Conservation (phyloP, 2,113 vertebrate species). For the Phycodurus eques region DNA sequence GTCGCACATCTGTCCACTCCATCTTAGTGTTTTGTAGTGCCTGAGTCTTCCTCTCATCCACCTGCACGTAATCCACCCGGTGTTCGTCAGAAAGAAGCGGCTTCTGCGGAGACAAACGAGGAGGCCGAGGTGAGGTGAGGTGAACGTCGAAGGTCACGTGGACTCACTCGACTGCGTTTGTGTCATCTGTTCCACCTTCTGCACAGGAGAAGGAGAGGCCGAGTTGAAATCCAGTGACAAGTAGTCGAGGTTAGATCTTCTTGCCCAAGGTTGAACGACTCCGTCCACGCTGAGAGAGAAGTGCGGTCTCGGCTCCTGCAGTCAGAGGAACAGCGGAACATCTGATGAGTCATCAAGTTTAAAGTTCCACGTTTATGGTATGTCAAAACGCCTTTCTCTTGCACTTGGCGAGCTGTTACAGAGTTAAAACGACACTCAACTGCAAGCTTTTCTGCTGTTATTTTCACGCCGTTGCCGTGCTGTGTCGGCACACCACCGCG, state of each 20-base stretch:
- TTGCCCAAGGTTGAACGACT: conserved; percentile 67
- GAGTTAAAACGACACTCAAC: not conserved
- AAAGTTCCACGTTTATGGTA: not conserved
- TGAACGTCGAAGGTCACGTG: not conserved
- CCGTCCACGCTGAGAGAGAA: conserved; percentile 69
- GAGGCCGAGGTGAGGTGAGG: not conserved
- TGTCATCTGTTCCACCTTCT: conserved; percentile 76
- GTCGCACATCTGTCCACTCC: conserved; percentile 92
- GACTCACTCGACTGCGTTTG: not conserved
- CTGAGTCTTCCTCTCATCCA: conserved; percentile 97
- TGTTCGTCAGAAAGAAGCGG: conserved; percentile 85
- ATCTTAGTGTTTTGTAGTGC: conserved; percentile 93
- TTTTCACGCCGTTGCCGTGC: too few species aligned
- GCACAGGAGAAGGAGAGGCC: conserved; percentile 85
- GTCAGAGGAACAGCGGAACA: conserved; percentile 11
- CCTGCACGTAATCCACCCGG: conserved; percentile 92
- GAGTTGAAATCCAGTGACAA: conserved; percentile 95
- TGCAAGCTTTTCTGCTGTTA: too few species aligned
- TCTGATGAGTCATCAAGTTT: not conserved
- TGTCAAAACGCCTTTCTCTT: not conserved
- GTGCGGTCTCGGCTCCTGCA: conserved; percentile 75
- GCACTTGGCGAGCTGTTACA: not conserved
- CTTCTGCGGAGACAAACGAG: conserved; percentile 74
- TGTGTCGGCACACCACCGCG: too few species aligned
- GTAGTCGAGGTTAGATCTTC: conserved; percentile 88